Evolutionary conservation across 2,113 vertebrate species (phyloP).

Genomic region (Myotis lucifugus): DNA sequence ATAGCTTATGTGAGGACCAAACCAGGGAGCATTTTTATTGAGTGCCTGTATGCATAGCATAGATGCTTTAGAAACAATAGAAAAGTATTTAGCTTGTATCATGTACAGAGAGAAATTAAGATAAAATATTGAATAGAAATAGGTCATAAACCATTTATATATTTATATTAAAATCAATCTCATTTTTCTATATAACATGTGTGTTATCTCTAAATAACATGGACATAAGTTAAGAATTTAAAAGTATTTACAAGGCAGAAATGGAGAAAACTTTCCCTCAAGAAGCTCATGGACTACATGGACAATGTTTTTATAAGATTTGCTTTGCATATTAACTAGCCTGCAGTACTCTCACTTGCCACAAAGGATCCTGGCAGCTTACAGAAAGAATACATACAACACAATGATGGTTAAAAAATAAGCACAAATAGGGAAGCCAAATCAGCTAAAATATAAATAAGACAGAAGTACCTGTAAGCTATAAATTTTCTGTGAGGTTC

Average conservation of each 20-base stretch:
- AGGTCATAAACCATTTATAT: not conserved
- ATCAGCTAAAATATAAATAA: conserved; percentile 22
- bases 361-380: not conserved
- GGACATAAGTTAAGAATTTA: not conserved
- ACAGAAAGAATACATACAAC: not conserved
- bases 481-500: not conserved
- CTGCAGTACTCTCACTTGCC: not conserved
- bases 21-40: not conserved
- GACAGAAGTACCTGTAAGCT: not conserved
- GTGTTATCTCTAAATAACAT: not conserved
- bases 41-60: not conserved
- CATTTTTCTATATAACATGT: not conserved
- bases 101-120: not conserved
- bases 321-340: not conserved
- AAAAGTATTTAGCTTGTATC: not conserved
- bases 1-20: not conserved
- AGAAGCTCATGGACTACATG: not conserved
- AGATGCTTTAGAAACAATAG: not conserved
- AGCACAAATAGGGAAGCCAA: not conserved
- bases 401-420: not conserved
- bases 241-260: conserved; percentile 18
- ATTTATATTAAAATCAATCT: not conserved
- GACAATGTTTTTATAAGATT: not conserved
- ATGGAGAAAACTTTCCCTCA: not conserved
- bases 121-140: conserved; percentile 24